Percentiles rank a stretch among this genome's conserved stretches.
phyloP scores from a whole-genome alignment of 2,888 invertebrate species.

The Coleophora flavipennella region DNA sequence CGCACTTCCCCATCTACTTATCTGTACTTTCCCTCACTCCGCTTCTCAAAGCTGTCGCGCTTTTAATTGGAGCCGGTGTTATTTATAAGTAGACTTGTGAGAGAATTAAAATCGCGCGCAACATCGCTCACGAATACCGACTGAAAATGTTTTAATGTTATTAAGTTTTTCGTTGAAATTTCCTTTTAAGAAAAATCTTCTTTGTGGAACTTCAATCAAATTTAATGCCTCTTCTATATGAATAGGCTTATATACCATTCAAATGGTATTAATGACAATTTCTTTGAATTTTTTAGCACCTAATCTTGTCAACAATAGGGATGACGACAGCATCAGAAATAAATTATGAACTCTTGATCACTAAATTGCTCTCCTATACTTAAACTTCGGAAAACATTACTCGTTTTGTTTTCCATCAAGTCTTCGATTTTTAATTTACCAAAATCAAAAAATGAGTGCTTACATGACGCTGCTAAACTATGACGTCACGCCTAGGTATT shows the following conservation, averaged over 20 bases:
- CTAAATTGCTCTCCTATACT: too few relatives aligned
- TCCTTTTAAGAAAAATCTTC: conserved; percentile 49
- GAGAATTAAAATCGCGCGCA: conserved; percentile 66
- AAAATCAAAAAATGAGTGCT: too few relatives aligned
- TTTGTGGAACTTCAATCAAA: conserved; percentile 57
- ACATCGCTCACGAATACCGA: conserved; percentile 51
- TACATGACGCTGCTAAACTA: too few relatives aligned
- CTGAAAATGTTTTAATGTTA: conserved; percentile 50
- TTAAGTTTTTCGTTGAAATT: conserved; percentile 55
- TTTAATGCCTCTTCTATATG: conserved; percentile 37
- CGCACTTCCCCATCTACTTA: conserved; percentile 58
- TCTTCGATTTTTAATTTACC: too few relatives aligned
- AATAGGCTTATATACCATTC: conserved; percentile 32
- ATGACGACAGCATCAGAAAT: too few relatives aligned
- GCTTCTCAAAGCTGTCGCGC: conserved; percentile 62
- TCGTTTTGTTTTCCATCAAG: too few relatives aligned
- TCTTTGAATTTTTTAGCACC: conserved; percentile 16
- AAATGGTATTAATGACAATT: conserved; percentile 23
- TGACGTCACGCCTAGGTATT: too few relatives aligned
- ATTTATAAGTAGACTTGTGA: conserved; percentile 65
- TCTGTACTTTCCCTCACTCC: conserved; percentile 58
- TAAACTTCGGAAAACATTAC: too few relatives aligned
- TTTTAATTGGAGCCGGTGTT: conserved; percentile 66
- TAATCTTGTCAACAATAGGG: conserved; percentile 3
- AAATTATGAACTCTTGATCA: too few relatives aligned